Percentiles rank a stretch among this genome's conserved stretches.
phyloP scores from a whole-genome alignment of 2,797 vertebrate genomes.

The Syngnathus acus region DNA sequence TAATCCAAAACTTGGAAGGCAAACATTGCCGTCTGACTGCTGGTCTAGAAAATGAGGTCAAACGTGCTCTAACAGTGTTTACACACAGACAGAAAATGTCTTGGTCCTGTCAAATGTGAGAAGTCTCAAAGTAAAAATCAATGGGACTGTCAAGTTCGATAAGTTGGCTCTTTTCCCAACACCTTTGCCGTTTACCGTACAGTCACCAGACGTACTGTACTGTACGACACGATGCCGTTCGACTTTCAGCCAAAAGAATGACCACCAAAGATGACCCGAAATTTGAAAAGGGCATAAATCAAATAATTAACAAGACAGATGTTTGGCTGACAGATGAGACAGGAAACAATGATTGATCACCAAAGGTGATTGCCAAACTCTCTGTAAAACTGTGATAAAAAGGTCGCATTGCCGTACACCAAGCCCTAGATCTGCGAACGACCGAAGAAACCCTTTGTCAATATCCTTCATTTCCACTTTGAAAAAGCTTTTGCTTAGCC shows the following conservation, averaged over 20 bases:
- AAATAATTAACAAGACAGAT: conserved; percentile 5
- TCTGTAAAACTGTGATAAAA: neutral
- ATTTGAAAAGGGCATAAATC: conserved; percentile 4
- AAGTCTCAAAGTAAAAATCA: too few species aligned
- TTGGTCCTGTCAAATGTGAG: too few species aligned
- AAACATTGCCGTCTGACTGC: too few species aligned
- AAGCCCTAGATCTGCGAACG: neutral
- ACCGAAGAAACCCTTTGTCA: conserved; percentile 8
- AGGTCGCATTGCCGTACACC: neutral
- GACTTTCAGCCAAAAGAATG: neutral
- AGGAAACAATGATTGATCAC: conserved; percentile 2
- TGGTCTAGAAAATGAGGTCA: too few species aligned
- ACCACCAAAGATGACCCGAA: neutral
- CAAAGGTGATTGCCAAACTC: neutral
- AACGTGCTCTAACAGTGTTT: too few species aligned
- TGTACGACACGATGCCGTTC: neutral
- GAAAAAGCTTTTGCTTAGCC: conserved; percentile 5
- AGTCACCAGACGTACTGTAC: neutral
- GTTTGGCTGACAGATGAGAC: conserved; percentile 8
- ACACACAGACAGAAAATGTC: too few species aligned
- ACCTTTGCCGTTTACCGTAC: neutral
- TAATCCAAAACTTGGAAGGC: too few species aligned
- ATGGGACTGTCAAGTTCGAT: neutral
- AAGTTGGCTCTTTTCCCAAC: neutral
- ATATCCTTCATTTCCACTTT: conserved; percentile 1